Base-by-base conservation (phyloP, 1,140 invertebrate species). In the Bombus confusus region DNA sequence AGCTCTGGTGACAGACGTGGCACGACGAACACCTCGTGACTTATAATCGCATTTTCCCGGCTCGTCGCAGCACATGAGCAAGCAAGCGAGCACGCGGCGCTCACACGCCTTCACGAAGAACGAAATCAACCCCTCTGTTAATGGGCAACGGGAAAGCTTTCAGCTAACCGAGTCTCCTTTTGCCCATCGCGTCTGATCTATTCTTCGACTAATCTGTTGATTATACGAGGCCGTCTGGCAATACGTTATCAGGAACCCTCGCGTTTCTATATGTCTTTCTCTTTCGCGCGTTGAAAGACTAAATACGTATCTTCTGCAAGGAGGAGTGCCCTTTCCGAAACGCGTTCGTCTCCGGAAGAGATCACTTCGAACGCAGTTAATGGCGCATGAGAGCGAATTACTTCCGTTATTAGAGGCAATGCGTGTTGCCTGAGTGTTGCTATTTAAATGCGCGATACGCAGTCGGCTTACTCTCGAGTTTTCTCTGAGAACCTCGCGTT, bases 11-110 rank as follows among this genome's bases (percentile, higher is more conserved):
- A 89, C 88, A 83, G 88, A 86, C 85, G 73, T 76, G 82, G 81
- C 83, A 75, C 82, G 89, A 86, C 87, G 90, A 93, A 93, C 94
- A 95, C 94, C 94, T 93, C 92, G 93, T 95, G 94, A 95, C 94
- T 95, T 95, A 95, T 95, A 95, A 95, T 95, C 94, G 93, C 93
- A 95, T 95, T 95, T 93, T 94, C 92, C 92, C 94, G 91, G 92
- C 89, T 92, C 90, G 92, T 76, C 87, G 76, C 86, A 77, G 83
- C 86, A 89, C 87, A 82, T 81, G 86, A n/a, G 62, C 62, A n/a
- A 15, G 64, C 85, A 88, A 86, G 76, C 85, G 86, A 28, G 28
- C 28, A 62, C 59, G 28, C 59, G 84, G 85, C 90, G 83, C 86
- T 86, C 87, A 79, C 83, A 86, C 86, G 87, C 89, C 88, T 83